Evolutionary conservation across 1,140 invertebrate species (phyloP).

Genomic region (Liolophura sinensis): DNA sequence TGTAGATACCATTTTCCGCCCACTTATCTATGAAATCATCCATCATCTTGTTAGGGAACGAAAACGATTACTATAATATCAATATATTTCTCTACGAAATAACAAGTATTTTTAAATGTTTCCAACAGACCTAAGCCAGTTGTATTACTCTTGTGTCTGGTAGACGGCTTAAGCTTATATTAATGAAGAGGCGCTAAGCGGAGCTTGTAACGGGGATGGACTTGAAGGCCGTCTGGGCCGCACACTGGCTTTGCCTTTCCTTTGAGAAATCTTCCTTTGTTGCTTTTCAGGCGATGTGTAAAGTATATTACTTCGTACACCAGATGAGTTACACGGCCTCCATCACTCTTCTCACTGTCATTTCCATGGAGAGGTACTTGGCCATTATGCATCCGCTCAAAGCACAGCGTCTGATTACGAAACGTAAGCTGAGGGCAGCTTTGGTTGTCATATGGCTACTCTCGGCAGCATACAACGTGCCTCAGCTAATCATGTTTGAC

Average conservation of each 20-base stretch:
- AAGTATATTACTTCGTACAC: conserved; percentile 52
- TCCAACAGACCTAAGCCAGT: too few relatives aligned
- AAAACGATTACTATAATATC: too few relatives aligned
- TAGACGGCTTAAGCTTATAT: too few relatives aligned
- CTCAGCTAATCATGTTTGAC: conserved; percentile 37
- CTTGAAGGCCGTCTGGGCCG: too few relatives aligned
- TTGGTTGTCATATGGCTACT: conserved; percentile 40
- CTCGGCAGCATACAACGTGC: conserved; percentile 35
- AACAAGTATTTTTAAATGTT: too few relatives aligned
- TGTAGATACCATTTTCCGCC: too few relatives aligned
- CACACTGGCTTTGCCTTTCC: not conserved
- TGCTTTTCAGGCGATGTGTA: conserved; percentile 50
- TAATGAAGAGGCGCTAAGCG: too few relatives aligned
- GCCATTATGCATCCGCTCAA: conserved; percentile 76
- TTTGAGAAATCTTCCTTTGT: conserved; percentile 9
- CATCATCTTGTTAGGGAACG: too few relatives aligned
- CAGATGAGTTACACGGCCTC: conserved; percentile 48
- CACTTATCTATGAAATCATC: too few relatives aligned
- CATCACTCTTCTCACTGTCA: conserved; percentile 55
- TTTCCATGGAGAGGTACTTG: conserved; percentile 77
- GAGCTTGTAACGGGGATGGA: too few relatives aligned
- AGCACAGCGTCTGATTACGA: conserved; percentile 37
- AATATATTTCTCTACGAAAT: too few relatives aligned
- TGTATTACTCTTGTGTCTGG: too few relatives aligned
- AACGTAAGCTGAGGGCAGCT: conserved; percentile 18